Conservation (phyloP, 2,113 vertebrate species). For the Phrynosoma blainvillii region DNA sequence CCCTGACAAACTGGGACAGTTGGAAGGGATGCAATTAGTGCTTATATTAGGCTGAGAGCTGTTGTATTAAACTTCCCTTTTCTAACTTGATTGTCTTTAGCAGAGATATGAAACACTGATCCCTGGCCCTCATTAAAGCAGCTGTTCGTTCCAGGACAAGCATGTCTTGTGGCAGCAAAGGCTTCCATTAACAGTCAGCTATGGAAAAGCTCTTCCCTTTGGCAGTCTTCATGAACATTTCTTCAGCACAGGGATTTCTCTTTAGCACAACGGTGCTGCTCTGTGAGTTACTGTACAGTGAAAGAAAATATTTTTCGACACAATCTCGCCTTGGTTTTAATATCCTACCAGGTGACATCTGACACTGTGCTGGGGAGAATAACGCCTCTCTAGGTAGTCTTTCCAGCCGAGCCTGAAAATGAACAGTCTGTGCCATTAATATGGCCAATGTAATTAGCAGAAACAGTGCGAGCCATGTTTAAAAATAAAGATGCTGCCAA, state of each 20-base stretch:
- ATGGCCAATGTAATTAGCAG: slow-evolving; percentile 56
- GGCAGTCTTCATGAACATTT: slow-evolving; percentile 67
- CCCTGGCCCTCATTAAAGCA: slow-evolving; percentile 61
- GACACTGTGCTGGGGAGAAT: slow-evolving; percentile 58
- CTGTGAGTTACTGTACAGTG: slow-evolving; percentile 60
- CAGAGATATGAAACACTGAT: slow-evolving; percentile 39
- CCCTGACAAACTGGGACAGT: no score
- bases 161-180: slow-evolving; percentile 44
- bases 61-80: slow-evolving; percentile 53
- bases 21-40: slow-evolving; percentile 68
- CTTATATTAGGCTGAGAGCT: slow-evolving; percentile 61
- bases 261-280: slow-evolving; percentile 45
- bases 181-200: slow-evolving; percentile 66
- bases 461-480: slow-evolving; percentile 37
- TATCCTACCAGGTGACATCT: slow-evolving; percentile 67
- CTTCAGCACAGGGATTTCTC: slow-evolving; percentile 64
- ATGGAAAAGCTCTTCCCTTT: slow-evolving; percentile 65
- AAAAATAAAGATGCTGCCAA: slow-evolving; percentile 49
- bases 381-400: slow-evolving; percentile 65
- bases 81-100: slow-evolving; percentile 56
- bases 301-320: slow-evolving; percentile 70
- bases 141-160: slow-evolving; percentile 66
- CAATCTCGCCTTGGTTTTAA: slow-evolving; percentile 67
- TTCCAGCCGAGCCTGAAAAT: slow-evolving; percentile 63
- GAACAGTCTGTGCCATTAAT: slow-evolving; percentile 59